Conservation (phyloP, 2,888 invertebrate species). For the Drosophila pegasa region DNA sequence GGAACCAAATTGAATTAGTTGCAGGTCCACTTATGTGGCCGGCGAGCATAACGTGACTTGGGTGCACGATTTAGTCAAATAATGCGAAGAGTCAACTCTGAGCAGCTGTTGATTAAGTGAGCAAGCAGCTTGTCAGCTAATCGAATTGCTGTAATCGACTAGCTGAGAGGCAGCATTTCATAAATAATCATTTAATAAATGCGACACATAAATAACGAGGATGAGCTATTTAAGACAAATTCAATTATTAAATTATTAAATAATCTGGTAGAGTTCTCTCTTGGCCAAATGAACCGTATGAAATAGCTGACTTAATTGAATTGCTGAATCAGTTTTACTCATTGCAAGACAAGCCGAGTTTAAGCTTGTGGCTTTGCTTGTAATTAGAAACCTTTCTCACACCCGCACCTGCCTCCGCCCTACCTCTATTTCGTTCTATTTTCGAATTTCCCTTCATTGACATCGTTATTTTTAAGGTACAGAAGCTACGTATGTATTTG, state of each 20-base stretch:
- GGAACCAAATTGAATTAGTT: slow-evolving; percentile 51
- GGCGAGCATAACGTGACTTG: slow-evolving; percentile 59
- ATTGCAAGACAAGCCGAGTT: background rate
- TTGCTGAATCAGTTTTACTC: no score
- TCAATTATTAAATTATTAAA: no score
- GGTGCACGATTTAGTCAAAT: slow-evolving; percentile 38
- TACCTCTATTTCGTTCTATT: background rate
- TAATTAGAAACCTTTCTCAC: background rate
- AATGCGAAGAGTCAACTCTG: slow-evolving; percentile 45
- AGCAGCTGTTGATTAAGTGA: slow-evolving; percentile 54
- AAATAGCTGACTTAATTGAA: no score
- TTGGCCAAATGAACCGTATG: no score
- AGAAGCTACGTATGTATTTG: slow-evolving; percentile 5
- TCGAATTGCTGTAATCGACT: background rate
- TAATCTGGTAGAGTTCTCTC: no score
- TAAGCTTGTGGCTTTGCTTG: background rate
- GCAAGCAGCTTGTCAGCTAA: slow-evolving; percentile 16
- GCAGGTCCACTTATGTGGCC: slow-evolving; percentile 37
- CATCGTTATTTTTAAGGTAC: background rate
- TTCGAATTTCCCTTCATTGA: background rate
- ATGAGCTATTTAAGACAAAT: background rate
- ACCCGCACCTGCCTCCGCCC: background rate
- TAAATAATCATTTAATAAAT: background rate
- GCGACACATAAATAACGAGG: background rate
- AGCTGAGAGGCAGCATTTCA: no score